Evolutionary conservation across 2,888 invertebrate genomes (phyloP), one percentile per base, ranked within the genome.

Genomic region (Tillus elongatus): DNA sequence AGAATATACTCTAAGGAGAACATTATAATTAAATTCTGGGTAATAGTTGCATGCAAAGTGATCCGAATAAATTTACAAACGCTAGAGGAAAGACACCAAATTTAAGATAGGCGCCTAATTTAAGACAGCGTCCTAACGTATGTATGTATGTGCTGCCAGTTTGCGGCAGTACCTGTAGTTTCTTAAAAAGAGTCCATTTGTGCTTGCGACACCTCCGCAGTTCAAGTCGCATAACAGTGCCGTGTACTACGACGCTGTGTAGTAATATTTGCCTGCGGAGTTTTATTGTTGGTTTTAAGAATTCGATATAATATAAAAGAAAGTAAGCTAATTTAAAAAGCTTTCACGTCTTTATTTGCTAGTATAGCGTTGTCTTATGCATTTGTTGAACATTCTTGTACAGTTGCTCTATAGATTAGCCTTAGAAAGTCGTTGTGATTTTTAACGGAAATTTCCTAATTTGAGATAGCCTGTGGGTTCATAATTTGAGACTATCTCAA

Each of bases 391-490:
- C n/a, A n/a, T n/a, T n/a, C n/a, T n/a, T n/a, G n/a, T n/a, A n/a
- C n/a, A n/a, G n/a, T n/a, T n/a, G n/a, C n/a, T n/a, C n/a, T n/a
- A n/a, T n/a, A 11, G 11, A n/a, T 10, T 29, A 29, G 11, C 29
- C 29, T 29, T 10, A 11, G 11, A 29, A 29, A 29, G 4, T 6
- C 11, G 29, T n/a, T n/a, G n/a, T n/a, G n/a, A n/a, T n/a, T n/a
- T n/a, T n/a, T n/a, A n/a, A n/a, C n/a, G n/a, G n/a, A 29, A 29
- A 29, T 10, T 29, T 29, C 11, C 29, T 29, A 29, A 29, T 29
- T 29, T 29, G 11, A 29, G 29, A 29, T 29, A 10, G 29, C n/a
- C n/a, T 10, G 29, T 29, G 29, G 29, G 29, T 29, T 29, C 11
- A n/a, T 11, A 29, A 29, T 29, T 29, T 29, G 11, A 29, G 29